phyloP scores from a whole-genome alignment of 2,888 invertebrate genomes.

The Frankliniella fusca region DNA sequence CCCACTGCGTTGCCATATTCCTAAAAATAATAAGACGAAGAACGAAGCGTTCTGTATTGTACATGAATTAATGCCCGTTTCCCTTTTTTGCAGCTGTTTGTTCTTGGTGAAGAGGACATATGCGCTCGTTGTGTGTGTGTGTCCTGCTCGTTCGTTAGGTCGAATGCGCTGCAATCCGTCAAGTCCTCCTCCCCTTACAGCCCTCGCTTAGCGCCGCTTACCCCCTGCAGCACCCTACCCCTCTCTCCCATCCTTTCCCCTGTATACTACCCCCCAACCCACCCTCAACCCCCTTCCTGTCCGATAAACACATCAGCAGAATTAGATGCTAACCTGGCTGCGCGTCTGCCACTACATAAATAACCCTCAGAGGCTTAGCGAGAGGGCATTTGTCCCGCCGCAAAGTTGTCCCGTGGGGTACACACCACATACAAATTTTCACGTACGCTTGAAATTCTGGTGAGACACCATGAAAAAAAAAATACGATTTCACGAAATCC shows the following conservation, averaged over 20 bases:
- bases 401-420: not conserved
- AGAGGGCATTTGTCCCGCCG: no score
- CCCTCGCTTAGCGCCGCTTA: no score
- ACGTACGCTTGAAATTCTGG: not conserved
- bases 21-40: not conserved
- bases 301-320: slow-evolving; percentile 18
- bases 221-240: not conserved
- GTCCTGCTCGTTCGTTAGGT: not conserved
- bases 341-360: not conserved
- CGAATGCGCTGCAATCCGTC: slow-evolving; percentile 1
- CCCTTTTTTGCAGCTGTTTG: no score
- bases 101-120: no score
- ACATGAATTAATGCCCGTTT: not conserved
- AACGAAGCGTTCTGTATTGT: not conserved
- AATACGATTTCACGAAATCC: no score
- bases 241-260: not conserved
- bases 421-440: not conserved
- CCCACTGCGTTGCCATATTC: not conserved
- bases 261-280: not conserved
- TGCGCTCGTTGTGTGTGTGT: not conserved
- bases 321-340: slow-evolving; percentile 21
- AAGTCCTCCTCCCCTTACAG: not conserved
- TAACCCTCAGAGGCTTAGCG: not conserved
- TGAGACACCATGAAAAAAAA: no score
- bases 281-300: not conserved